Evolutionary conservation across 2,888 invertebrate species (phyloP).

Genomic region (Epinotia bilunana): DNA sequence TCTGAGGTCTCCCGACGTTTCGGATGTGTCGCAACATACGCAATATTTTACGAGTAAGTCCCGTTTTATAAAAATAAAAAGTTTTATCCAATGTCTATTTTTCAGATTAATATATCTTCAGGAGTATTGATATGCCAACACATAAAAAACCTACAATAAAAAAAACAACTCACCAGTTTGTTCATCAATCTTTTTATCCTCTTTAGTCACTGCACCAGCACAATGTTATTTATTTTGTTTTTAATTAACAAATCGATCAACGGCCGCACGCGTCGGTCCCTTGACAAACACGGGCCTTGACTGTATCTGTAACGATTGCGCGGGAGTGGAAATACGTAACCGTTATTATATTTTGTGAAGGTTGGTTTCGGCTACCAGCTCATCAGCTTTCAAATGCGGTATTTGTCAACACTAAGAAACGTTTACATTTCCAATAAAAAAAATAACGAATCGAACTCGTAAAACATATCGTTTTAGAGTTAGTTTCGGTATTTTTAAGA

Average conservation of each 20-base stretch:
- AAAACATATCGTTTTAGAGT: too few species aligned
- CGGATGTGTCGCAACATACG: too few species aligned
- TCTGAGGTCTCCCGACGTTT: too few species aligned
- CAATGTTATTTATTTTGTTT: conserved; percentile 17
- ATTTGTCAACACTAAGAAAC: too few species aligned
- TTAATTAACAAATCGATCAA: conserved; percentile 16
- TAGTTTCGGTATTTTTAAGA: too few species aligned
- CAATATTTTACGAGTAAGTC: too few species aligned
- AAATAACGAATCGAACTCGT: too few species aligned
- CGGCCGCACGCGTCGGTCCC: conserved; percentile 18
- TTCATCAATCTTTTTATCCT: background rate
- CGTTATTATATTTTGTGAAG: conserved; percentile 2
- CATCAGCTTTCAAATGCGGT: too few species aligned
- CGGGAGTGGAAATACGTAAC: conserved; percentile 13
- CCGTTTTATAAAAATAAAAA: too few species aligned
- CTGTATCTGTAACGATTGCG: conserved; percentile 28
- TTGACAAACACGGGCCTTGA: conserved; percentile 25
- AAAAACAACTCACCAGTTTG: conserved; percentile 6
- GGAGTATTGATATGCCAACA: background rate
- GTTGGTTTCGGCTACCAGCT: too few species aligned
- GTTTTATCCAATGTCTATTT: too few species aligned
- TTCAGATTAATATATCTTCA: background rate
- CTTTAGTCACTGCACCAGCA: background rate
- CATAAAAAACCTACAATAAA: background rate
- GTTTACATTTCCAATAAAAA: too few species aligned